Percentiles rank a stretch among this genome's conserved stretches.
Conservation (phyloP, 2,113 vertebrate species). For the Nestor notabilis region DNA sequence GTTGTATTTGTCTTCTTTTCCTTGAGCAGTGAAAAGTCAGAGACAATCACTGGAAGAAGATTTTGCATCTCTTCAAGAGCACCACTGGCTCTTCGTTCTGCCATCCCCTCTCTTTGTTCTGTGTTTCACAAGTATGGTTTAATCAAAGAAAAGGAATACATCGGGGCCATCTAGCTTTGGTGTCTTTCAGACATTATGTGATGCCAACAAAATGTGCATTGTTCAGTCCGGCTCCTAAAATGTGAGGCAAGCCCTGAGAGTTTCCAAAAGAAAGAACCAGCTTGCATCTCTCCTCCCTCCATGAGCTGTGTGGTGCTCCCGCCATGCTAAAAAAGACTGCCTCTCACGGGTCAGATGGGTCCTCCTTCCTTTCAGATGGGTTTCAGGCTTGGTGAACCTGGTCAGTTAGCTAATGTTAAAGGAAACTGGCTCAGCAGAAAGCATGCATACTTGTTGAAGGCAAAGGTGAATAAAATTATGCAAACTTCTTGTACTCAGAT, state of each 20-base stretch:
- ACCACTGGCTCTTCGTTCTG: background rate
- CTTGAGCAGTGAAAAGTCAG: background rate
- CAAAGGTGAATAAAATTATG: background rate
- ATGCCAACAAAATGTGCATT: background rate
- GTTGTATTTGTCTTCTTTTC: background rate
- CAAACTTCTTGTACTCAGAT: background rate
- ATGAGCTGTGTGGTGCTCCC: background rate
- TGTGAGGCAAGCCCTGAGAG: background rate
- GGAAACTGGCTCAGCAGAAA: background rate
- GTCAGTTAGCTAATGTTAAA: background rate
- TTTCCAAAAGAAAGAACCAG: background rate
- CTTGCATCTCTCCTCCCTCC: background rate
- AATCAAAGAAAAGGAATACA: conserved; percentile 35
- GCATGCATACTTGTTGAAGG: background rate
- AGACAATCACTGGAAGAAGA: background rate
- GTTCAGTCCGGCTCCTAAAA: background rate
- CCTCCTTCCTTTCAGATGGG: background rate
- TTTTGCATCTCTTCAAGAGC: background rate
- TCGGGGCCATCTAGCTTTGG: background rate
- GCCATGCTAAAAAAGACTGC: background rate
- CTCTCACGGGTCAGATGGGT: background rate
- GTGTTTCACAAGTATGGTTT: background rate
- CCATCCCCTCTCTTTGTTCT: background rate
- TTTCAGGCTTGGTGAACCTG: background rate
- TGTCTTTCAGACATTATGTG: background rate